phyloP scores from a whole-genome alignment of 2,113 vertebrate genomes.

The Cichladusa arquata region DNA sequence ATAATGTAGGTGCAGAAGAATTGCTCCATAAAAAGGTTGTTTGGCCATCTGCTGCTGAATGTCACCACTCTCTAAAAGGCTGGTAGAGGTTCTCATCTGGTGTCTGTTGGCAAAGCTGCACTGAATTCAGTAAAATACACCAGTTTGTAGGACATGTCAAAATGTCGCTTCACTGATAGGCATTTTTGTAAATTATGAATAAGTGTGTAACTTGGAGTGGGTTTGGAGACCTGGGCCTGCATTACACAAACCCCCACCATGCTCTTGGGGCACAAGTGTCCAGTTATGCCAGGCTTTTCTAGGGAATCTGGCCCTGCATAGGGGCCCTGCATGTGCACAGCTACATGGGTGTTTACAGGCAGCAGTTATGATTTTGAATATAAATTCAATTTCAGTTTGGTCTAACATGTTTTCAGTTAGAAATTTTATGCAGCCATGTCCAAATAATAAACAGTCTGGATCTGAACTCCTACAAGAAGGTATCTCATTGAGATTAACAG shows the following conservation, averaged over 20 bases:
- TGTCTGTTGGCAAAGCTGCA: not conserved
- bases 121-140: not conserved
- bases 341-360: fast-evolving
- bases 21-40: not conserved
- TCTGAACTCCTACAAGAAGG: not conserved
- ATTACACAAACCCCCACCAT: not conserved
- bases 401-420: not conserved
- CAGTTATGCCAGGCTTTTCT: not conserved
- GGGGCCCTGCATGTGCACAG: not conserved
- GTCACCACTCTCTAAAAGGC: not conserved
- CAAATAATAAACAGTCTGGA: not conserved
- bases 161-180: not conserved
- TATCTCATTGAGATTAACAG: not conserved
- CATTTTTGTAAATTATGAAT: not conserved
- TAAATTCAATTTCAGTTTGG: not conserved
- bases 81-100: not conserved
- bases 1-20: not conserved
- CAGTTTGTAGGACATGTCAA: not conserved
- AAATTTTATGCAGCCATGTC: not conserved
- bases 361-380: not conserved
- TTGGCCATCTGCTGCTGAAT: not conserved
- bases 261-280: not conserved
- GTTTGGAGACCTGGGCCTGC: not conserved
- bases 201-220: not conserved
- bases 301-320: not conserved